phyloP scores from a whole-genome alignment of 2,888 invertebrate species.

The Trichogramma dendrolimi region DNA sequence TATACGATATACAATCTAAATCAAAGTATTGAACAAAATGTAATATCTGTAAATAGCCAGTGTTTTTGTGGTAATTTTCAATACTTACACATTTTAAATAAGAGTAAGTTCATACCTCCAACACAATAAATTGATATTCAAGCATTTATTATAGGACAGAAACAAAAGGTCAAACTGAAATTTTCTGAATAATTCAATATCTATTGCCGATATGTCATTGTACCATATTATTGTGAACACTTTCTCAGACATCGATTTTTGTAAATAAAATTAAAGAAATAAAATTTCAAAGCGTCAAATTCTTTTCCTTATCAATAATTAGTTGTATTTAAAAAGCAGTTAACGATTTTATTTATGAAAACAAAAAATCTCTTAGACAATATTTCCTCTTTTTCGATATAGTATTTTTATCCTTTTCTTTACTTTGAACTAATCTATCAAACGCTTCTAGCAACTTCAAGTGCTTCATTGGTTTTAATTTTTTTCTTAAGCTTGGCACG shows the following conservation, averaged over 20 bases:
- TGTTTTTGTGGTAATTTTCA: conserved; percentile 39
- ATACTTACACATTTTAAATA: conserved; percentile 23
- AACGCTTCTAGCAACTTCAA: too few relatives aligned
- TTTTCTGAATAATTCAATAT: conserved; percentile 38
- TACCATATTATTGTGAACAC: conserved; percentile 50
- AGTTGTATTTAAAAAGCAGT: too few relatives aligned
- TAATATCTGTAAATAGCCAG: conserved; percentile 45
- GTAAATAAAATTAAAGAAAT: conserved; percentile 39
- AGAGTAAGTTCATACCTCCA: too few relatives aligned
- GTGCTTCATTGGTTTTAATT: too few relatives aligned
- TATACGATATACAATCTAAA: conserved; percentile 22
- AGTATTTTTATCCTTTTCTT: too few relatives aligned
- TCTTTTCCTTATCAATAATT: too few relatives aligned
- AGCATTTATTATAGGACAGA: background rate
- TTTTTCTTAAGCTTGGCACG: too few relatives aligned
- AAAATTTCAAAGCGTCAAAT: background rate
- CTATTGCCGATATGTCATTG: conserved; percentile 46
- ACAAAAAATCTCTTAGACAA: too few relatives aligned
- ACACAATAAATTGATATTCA: too few relatives aligned
- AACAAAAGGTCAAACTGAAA: conserved; percentile 10
- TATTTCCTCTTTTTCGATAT: too few relatives aligned
- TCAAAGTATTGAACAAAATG: conserved; percentile 30
- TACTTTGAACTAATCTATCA: too few relatives aligned
- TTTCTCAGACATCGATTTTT: conserved; percentile 51
- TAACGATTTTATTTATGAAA: too few relatives aligned